These are phyloP conservation scores for Ceratina japonica DNA, from an alignment of 1,140 invertebrate genomes.

Conservation along the genomic window DNA sequence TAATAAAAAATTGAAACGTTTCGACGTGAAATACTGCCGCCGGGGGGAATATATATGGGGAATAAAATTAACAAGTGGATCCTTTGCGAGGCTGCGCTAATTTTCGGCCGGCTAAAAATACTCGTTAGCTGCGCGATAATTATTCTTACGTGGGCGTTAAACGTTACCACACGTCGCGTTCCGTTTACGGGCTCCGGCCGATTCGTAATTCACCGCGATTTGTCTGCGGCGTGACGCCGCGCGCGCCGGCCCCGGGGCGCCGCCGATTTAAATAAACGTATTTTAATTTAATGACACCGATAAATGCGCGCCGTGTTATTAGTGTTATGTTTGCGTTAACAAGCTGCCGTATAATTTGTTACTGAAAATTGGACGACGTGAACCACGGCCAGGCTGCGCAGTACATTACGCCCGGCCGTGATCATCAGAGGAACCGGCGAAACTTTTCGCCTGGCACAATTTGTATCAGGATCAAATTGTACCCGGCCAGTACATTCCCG, in stretches of 20 bases:
- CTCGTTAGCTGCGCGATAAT: conserved; percentile 2
- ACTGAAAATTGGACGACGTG: conserved; percentile 11
- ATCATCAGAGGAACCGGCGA: not conserved
- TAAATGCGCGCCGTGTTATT: conserved; percentile 35
- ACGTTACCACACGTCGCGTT: conserved; percentile 21
- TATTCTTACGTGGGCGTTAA: conserved; percentile 27
- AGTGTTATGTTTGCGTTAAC: conserved; percentile 33
- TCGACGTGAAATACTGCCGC: too few relatives aligned
- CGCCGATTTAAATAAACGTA: conserved; percentile 42
- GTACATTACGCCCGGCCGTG: not conserved
- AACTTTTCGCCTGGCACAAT: conserved; percentile 14
- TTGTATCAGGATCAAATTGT: conserved; percentile 12
- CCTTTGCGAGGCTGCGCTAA: not conserved
- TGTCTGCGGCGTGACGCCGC: conserved; percentile 30
- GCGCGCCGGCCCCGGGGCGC: too few relatives aligned
- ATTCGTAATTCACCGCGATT: conserved; percentile 39
- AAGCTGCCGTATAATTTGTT: conserved; percentile 30
- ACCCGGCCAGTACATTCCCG: too few relatives aligned
- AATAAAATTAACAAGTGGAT: too few relatives aligned
- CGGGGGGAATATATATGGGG: too few relatives aligned
- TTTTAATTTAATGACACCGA: conserved; percentile 48
- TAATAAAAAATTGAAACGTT: too few relatives aligned
- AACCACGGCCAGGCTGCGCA: not conserved
- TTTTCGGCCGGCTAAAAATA: conserved; percentile 4
- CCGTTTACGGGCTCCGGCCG: conserved; percentile 2